Evolutionary conservation across 1,140 invertebrate species (phyloP), one percentile per base, ranked within the genome.

Genomic region (Rhopalosiphum padi): DNA sequence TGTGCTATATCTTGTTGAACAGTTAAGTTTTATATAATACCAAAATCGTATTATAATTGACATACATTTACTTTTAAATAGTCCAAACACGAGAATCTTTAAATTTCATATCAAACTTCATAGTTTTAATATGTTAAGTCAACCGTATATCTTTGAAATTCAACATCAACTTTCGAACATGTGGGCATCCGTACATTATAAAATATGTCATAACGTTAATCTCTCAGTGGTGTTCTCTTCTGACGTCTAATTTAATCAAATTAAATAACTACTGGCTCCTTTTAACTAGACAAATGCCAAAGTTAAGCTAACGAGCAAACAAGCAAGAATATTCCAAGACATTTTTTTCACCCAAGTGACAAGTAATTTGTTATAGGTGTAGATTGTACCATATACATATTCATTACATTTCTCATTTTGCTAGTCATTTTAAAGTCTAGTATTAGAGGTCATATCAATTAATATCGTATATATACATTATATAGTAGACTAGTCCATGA

Each of bases 221-320:
- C 53, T 91, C 25, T 2, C 11, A 18, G 41, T 43, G 41, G 41
- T 43, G 21, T 68, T 68, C 30, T 91, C 15, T 91, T 91, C 25
- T 82, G 60, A 82, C 60, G 60, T 82, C 18, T 43, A 91, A 91
- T 77, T 91, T 91, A 48, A 77, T 91, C 48, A 91, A 91, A 77
- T 77, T 48, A 91, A 91, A 91, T n/a, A 77, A 68, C 90, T 46
- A 41, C 55, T 48, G 37, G 41, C 55, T 91, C 60, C 7, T 91
- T 91, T n/a, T 82, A 77, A 48, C 37, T 91, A 91, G 48, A 68
- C 30, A 30, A 91, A 91, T 8, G 55, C 35, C 35, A 41, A 87
- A 87, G 11, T 87, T 86, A n/a, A 87, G 41, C 83, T 86, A 86
- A 86, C 41, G 83, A 86, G 41, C 23, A 15, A 22, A n/a, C 60